A percentile compares a stretch with the other conserved stretches of the same genome.
phyloP scores from a whole-genome alignment of 2,888 invertebrate genomes.

The Smittia aterrima region DNA sequence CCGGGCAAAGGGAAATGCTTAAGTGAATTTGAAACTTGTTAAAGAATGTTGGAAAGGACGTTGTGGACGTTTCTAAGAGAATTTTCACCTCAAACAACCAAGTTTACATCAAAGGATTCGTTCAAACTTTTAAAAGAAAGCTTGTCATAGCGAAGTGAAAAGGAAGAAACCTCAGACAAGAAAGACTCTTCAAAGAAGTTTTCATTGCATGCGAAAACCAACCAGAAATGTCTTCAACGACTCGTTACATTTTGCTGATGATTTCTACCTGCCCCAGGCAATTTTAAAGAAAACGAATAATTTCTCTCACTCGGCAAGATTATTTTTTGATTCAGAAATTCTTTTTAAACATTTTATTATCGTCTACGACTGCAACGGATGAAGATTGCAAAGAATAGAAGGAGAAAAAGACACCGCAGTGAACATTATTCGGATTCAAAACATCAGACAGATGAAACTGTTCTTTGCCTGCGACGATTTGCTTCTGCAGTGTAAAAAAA shows the following conservation, averaged over 20 bases:
- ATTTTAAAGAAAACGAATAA: background rate
- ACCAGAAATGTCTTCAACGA: background rate
- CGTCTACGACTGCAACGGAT: background rate
- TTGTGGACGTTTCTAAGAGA: too few species aligned
- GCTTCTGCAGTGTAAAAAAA: conserved; percentile 20
- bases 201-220: too few species aligned
- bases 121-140: too few species aligned
- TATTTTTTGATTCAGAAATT: conserved; percentile 2
- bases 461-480: conserved; percentile 18
- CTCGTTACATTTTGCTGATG: conserved; percentile 10
- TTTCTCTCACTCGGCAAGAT: conserved; percentile 12
- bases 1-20: too few species aligned
- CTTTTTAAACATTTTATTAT: conserved; percentile 6
- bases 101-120: too few species aligned
- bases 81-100: too few species aligned
- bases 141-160: too few species aligned
- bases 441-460: conserved; percentile 32
- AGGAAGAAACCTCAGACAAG: too few species aligned
- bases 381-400: background rate
- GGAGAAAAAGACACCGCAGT: conserved; percentile 8
- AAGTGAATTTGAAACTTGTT: conserved; percentile 3
- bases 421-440: background rate
- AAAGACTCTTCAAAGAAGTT: too few species aligned
- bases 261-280: conserved; percentile 32
- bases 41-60: too few species aligned